Percentiles rank a stretch among this genome's conserved stretches.
Evolutionary conservation across 2,888 invertebrate species (phyloP).

Genomic region (Drosophila tripunctata): DNA sequence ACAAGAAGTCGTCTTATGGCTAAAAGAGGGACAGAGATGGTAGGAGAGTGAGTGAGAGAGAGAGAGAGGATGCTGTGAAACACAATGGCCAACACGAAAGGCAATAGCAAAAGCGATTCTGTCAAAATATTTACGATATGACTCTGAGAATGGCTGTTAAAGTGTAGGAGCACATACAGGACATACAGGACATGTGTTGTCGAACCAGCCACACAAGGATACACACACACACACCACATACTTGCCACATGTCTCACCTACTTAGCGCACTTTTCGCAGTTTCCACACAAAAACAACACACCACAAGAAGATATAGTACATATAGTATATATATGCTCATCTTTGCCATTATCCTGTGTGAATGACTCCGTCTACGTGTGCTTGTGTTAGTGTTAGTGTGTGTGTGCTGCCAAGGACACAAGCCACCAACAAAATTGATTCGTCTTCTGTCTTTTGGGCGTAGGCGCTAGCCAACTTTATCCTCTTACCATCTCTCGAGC

Average conservation of each 20-base stretch:
- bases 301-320: conserved; percentile 20
- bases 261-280: conserved; percentile 61
- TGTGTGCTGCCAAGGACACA: conserved; percentile 47
- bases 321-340: conserved; percentile 32
- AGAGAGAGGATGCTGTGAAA: conserved; percentile 39
- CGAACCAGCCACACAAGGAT: conserved; percentile 21
- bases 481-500: conserved; percentile 14
- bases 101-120: conserved; percentile 75
- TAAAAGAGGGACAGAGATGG: not conserved
- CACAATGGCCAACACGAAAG: conserved; percentile 68
- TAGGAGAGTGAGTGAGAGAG: not conserved
- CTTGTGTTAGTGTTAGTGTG: conserved; percentile 6
- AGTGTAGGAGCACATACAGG: conserved; percentile 52
- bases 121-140: conserved; percentile 79
- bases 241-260: conserved; percentile 47
- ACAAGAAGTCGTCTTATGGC: conserved; percentile 25
- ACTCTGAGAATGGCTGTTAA: conserved; percentile 68
- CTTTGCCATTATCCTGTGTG: conserved; percentile 42
- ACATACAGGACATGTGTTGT: conserved; percentile 49
- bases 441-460: conserved; percentile 47
- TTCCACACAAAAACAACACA: conserved; percentile 30
- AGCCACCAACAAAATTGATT: conserved; percentile 63
- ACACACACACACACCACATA: conserved; percentile 19
- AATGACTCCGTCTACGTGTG: conserved; percentile 10
- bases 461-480: conserved; percentile 49